Conservation (phyloP, 1,140 invertebrate genomes). For the Aphidius gifuensis region DNA sequence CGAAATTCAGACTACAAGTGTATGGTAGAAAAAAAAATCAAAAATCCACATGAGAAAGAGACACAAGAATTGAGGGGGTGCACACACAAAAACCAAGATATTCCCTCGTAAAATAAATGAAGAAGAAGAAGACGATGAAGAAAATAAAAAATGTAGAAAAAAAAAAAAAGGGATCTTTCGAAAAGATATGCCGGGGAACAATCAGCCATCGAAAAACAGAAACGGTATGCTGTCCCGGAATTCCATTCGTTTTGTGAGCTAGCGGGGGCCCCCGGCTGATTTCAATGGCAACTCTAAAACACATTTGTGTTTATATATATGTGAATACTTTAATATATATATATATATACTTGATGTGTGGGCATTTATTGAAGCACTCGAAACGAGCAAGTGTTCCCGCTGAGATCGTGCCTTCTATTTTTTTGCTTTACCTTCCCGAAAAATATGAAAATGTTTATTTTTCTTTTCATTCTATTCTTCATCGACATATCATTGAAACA, state of each 20-base stretch:
- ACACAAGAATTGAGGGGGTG: too few relatives aligned
- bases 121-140: constrained; percentile 3
- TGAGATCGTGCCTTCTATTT: constrained; percentile 10
- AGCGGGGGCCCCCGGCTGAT: constrained; percentile 24
- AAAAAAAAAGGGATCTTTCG: constrained; percentile 27
- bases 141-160: not conserved
- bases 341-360: not conserved
- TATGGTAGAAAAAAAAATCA: too few relatives aligned
- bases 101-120: constrained; percentile 6
- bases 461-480: too few relatives aligned
- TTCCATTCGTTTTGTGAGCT: constrained; percentile 42
- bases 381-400: constrained; percentile 11
- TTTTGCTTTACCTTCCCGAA: constrained; percentile 2
- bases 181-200: constrained; percentile 34
- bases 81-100: not conserved
- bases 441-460: not conserved
- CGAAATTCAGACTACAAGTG: too few relatives aligned
- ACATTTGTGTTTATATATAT: constrained; percentile 10
- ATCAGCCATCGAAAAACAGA: constrained; percentile 36
- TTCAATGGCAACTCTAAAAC: constrained; percentile 20
- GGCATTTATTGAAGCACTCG: constrained; percentile 10
- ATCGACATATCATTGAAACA: too few relatives aligned
- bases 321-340: not conserved
- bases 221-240: constrained; percentile 45
- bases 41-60: too few relatives aligned